Percentiles rank a stretch among this genome's conserved stretches.
phyloP scores from a whole-genome alignment of 2,797 vertebrate genomes.

The Tarsius wallacei region DNA sequence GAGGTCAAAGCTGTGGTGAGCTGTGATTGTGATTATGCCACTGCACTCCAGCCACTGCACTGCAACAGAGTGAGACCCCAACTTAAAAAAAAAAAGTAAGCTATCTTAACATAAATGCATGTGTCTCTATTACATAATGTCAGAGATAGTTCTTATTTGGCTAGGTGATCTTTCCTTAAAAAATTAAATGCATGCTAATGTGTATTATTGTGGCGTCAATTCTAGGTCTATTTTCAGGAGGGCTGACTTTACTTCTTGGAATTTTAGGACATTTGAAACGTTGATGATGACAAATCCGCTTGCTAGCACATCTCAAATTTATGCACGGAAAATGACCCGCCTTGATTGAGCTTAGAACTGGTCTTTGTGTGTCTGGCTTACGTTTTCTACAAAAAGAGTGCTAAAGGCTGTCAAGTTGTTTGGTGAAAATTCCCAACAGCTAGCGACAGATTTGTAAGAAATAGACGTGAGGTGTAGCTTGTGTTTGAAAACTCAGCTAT shows the following conservation, averaged over 20 bases:
- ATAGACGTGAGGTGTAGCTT: not conserved
- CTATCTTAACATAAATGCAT: not conserved
- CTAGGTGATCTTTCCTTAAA: not conserved
- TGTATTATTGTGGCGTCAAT: not conserved
- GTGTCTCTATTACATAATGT: not conserved
- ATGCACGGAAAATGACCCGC: not conserved
- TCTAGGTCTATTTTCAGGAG: not conserved
- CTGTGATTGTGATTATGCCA: too few relatives aligned
- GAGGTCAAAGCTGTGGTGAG: too few relatives aligned
- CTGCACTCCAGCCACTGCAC: too few relatives aligned
- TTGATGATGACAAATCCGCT: not conserved
- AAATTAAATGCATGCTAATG: not conserved
- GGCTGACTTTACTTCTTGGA: not conserved
- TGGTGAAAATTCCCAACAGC: not conserved
- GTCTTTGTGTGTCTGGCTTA: not conserved
- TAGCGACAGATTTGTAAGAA: not conserved
- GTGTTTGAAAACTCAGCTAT: not conserved
- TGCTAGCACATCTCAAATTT: not conserved
- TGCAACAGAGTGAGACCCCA: too few relatives aligned
- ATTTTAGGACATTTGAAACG: not conserved
- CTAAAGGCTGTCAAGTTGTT: not conserved
- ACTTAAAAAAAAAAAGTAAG: not conserved
- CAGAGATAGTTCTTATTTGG: not conserved
- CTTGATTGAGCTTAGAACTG: not conserved
- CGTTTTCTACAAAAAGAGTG: not conserved